Evolutionary conservation across 2,797 vertebrate genomes (phyloP).

Genomic region (Notolepis coatsorum): DNA sequence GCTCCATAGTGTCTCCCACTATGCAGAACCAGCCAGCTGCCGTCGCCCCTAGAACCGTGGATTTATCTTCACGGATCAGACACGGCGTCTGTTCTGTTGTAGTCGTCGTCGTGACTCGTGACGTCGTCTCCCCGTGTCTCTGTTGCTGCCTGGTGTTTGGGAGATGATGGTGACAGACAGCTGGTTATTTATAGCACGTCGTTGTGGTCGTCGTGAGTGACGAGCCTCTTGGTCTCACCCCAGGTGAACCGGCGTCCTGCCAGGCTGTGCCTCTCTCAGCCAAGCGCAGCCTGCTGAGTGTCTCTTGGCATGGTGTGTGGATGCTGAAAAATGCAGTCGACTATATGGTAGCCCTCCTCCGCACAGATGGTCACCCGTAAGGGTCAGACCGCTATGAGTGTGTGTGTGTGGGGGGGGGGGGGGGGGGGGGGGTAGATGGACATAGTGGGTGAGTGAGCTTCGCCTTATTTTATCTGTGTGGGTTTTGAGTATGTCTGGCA

Average conservation of each 20-base stretch:
- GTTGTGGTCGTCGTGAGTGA: slow-evolving; percentile 56
- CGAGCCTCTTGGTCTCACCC: slow-evolving; percentile 62
- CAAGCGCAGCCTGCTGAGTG: slow-evolving; percentile 30
- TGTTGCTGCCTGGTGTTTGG: slow-evolving; percentile 61
- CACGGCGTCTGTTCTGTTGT: no score
- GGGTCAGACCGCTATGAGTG: slow-evolving; percentile 28
- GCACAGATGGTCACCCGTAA: slow-evolving; percentile 54
- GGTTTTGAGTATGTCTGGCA: slow-evolving; percentile 13
- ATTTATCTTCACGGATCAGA: slow-evolving; percentile 51
- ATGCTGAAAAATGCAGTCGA: slow-evolving; percentile 53
- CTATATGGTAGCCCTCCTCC: slow-evolving; percentile 11
- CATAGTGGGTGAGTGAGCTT: slow-evolving; percentile 21
- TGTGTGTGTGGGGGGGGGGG: slow-evolving; percentile 24
- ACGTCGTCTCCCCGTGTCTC: slow-evolving; percentile 54
- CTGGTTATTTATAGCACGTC: slow-evolving; percentile 68
- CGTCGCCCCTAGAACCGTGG: slow-evolving; percentile 39
- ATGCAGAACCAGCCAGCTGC: slow-evolving; percentile 62
- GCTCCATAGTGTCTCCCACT: slow-evolving; percentile 51
- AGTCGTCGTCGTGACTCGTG: no score
- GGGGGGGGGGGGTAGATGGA: no score
- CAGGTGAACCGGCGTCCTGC: slow-evolving; percentile 61
- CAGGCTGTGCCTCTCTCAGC: slow-evolving; percentile 23
- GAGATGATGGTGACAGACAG: slow-evolving; percentile 65
- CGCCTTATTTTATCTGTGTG: slow-evolving; percentile 21
- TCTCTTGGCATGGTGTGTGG: slow-evolving; percentile 30